A percentile compares a stretch with the other conserved stretches of the same genome.
Conservation (phyloP, 2,113 vertebrate species). For the Bubo blakistoni region DNA sequence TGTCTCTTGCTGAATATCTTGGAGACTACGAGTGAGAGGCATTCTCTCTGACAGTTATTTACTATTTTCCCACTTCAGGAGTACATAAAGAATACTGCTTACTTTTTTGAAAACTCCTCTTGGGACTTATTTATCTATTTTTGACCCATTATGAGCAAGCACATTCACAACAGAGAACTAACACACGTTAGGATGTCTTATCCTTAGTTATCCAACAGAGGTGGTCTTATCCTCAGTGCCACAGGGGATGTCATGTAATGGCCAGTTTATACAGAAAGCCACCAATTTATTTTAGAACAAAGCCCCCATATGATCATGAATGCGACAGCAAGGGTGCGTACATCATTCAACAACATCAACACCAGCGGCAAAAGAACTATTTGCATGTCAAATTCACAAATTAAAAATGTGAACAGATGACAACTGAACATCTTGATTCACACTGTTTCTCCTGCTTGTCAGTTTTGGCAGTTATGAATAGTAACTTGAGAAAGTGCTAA, state of each 20-base stretch:
- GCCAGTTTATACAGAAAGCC: neutral
- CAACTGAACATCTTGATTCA: slow-evolving; percentile 48
- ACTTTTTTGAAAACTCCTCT: neutral
- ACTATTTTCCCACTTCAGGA: neutral
- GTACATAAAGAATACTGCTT: neutral
- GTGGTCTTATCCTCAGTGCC: neutral
- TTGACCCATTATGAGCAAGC: neutral
- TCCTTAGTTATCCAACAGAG: rapidly evolving
- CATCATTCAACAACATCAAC: neutral
- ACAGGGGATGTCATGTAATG: neutral
- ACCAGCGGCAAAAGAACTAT: neutral
- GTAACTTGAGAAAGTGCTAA: slow-evolving; percentile 39
- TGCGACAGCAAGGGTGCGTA: neutral
- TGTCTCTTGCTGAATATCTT: neutral
- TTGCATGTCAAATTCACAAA: slow-evolving; percentile 1
- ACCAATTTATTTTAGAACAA: neutral
- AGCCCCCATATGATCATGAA: neutral
- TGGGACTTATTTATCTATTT: neutral
- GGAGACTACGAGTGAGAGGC: neutral
- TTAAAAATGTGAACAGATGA: slow-evolving; percentile 31
- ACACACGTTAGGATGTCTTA: no score
- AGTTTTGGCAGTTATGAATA: slow-evolving; percentile 44
- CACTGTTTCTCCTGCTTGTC: slow-evolving; percentile 50
- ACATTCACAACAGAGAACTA: neutral
- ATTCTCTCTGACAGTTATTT: neutral